Base-by-base conservation (phyloP, 2,888 invertebrate species). In the Ichneumoninae sp. region DNA sequence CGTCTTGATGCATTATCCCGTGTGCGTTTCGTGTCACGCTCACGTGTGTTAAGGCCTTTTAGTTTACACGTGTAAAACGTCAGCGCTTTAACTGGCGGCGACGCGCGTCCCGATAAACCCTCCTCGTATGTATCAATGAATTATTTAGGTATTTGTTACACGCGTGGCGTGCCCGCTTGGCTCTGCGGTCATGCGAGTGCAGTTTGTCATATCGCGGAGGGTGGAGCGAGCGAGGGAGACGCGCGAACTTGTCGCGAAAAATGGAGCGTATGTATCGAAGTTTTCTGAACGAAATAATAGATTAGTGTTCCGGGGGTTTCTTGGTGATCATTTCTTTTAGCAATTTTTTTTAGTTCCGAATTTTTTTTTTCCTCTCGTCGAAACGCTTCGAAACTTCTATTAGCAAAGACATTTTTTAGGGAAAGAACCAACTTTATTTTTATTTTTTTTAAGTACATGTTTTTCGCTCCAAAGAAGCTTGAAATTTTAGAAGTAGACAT, bases 1-100 rank as follows among this genome's bases (percentile, higher is more conserved):
- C 65, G 50, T 84, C 81, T 73, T 54, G 68, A 80, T 83, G 73
- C 84, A 76, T 68, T 57, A 81, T 83, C 73, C 52, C 74, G 82
- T 70, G 85, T 69, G 57, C 74, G 79, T 83, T 63, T 30, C 50
- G 36, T 54, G 71, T 70, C 60, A 54, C 71, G 30, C 30, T 26
- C 40, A 47, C 63, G 66, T 47, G 19, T 40, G 47, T 76, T 7
- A 2, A 26, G 10, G 44, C 16, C 36, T 36, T 47, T 50, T 40
- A 54, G 19, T 74, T 73, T 73, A 80, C 80, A 80, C 68, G 68
- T 40, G 79, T 80, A 54, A 68, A 47, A 60, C 68, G 30, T 57
- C 22, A 10, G 71, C 30, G 57, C 36, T 52, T 30, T 47, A 1
- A 63, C 63, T 22, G 7, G 40, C 40, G 19, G 57, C 30, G 44